A percentile compares a stretch with the other conserved stretches of the same genome.
Conservation (phyloP, 2,797 vertebrate genomes). For the Chloroceryle amazona region DNA sequence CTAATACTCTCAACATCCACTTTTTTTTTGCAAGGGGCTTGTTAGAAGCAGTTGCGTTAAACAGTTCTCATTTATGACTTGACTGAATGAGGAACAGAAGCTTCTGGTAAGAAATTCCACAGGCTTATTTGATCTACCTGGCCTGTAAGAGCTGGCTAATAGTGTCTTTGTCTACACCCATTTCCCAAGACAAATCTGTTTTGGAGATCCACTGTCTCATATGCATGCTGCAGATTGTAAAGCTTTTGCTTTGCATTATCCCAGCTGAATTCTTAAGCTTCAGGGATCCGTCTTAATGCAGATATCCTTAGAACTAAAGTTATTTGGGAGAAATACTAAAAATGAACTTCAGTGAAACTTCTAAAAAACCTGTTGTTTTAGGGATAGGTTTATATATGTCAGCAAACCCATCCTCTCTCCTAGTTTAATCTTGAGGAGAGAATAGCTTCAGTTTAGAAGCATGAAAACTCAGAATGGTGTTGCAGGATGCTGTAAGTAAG, state of each 20-base stretch:
- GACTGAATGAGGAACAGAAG: not conserved
- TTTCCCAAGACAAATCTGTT: not conserved
- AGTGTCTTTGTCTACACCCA: not conserved
- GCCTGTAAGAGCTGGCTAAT: not conserved
- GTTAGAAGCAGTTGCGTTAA: not conserved
- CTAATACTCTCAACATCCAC: not conserved
- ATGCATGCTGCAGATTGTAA: not conserved
- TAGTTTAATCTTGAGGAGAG: not conserved
- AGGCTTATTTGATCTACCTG: not conserved
- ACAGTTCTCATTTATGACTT: not conserved
- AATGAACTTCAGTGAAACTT: conserved; percentile 15
- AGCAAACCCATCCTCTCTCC: not conserved
- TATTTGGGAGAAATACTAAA: not conserved
- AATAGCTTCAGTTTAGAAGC: conserved; percentile 1
- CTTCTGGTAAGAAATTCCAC: not conserved
- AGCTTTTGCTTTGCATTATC: not conserved
- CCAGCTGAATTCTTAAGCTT: conserved; percentile 25
- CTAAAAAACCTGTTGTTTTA: not conserved
- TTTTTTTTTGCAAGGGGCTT: not conserved
- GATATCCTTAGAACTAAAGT: conserved; percentile 7
- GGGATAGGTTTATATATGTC: not conserved
- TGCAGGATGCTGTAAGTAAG: not conserved
- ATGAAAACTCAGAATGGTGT: not conserved
- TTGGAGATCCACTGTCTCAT: not conserved
- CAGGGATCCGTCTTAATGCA: not conserved